Conservation (phyloP, 2,113 vertebrate species). For the Neolamprologus tretocephalus region DNA sequence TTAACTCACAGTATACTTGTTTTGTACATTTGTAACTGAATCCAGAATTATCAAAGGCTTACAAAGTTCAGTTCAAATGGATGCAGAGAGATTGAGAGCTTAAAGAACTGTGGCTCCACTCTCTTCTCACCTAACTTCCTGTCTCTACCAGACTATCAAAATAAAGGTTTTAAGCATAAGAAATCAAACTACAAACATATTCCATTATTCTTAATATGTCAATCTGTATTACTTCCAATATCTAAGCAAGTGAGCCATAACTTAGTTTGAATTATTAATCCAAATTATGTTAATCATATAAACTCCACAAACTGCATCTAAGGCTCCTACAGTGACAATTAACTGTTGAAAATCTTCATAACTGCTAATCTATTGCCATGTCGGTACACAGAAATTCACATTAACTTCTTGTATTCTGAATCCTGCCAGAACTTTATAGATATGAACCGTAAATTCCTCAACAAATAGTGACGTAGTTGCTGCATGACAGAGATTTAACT, state of each 20-base stretch:
- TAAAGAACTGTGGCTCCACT: background rate
- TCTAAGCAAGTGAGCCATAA: background rate
- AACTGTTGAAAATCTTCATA: background rate
- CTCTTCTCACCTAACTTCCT: background rate
- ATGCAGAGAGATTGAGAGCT: background rate
- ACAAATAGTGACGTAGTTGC: background rate
- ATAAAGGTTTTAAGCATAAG: background rate
- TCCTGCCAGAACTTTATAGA: background rate
- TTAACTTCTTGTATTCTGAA: background rate
- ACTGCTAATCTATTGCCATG: background rate
- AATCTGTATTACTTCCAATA: background rate
- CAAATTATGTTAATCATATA: background rate
- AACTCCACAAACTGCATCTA: background rate
- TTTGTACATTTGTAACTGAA: background rate
- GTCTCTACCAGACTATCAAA: background rate
- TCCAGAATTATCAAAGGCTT: background rate
- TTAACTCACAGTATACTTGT: background rate
- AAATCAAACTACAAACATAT: background rate
- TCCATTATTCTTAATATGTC: background rate
- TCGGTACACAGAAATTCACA: background rate
- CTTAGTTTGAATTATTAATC: background rate
- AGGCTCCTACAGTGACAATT: background rate
- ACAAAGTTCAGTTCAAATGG: background rate
- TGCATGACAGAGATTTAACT: background rate
- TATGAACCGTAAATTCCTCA: background rate